Evolutionary conservation across 64 coral and sea anemone species (phyloP).

Genomic region (Porites australiensis): DNA sequence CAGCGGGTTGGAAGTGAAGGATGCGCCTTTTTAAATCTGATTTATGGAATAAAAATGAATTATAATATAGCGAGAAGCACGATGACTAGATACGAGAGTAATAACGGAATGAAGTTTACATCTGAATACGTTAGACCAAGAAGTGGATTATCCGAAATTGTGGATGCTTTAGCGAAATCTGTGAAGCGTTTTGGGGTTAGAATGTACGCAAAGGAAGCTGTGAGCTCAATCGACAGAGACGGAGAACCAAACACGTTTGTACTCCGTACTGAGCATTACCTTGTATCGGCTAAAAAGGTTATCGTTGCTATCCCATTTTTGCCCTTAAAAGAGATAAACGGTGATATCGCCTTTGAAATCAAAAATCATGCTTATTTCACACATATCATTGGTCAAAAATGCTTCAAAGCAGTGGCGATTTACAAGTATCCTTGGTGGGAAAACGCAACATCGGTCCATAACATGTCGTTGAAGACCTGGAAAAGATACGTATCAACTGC

Average conservation of each 20-base stretch:
- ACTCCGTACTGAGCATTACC: background rate
- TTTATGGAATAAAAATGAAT: background rate
- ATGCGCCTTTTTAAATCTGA: background rate
- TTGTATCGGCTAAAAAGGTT: background rate
- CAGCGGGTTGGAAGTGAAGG: constrained; percentile 5
- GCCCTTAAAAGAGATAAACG: background rate
- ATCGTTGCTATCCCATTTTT: background rate
- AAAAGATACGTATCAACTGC: background rate
- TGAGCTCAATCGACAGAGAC: background rate
- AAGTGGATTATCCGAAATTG: background rate
- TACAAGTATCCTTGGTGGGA: constrained; percentile 6
- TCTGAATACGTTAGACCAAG: background rate
- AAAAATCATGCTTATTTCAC: background rate
- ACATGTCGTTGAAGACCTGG: background rate
- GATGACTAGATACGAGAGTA: background rate
- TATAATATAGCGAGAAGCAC: background rate
- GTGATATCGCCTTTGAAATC: background rate
- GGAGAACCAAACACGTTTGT: background rate
- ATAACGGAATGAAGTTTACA: background rate
- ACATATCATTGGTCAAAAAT: background rate
- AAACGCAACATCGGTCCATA: background rate
- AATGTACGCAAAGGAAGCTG: background rate
- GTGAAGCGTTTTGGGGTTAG: background rate
- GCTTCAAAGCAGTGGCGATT: background rate
- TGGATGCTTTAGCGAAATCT: background rate